Evolutionary conservation across 2,113 vertebrate species (phyloP), one percentile per base, ranked within the genome.

Genomic region (Semnornis frantzii): DNA sequence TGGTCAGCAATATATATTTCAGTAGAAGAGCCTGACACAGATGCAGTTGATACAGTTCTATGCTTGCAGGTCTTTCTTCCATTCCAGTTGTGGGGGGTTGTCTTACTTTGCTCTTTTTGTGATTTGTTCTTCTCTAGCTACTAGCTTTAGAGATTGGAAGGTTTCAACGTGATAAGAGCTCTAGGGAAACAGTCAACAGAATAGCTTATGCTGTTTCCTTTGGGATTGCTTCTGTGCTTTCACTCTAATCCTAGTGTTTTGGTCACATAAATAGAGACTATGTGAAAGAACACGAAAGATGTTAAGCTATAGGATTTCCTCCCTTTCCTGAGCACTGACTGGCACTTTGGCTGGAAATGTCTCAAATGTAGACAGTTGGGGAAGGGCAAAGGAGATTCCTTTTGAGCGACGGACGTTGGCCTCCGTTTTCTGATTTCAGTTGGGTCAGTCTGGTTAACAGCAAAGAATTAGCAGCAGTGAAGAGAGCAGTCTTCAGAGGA

Each of bases 231-330:
- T 64, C n/a, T 55, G 52, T 77, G 39, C 76, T 90, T 94, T 87
- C 72, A 57, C n/a, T 64, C 72, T 92, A 89, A 95, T 91, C 81
- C 76, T 89, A 24, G 30, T 50, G 71, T 84, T 94, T 80, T 77
- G 24, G 27, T 71, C 8, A 2, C 0, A 0, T 85, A 77, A 94
- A 79, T 15, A 87, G 73, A 77, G 70, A 86, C 87, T 78, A 85
- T 8, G 19, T 58, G 60, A 31, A 88, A 82, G 54, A 91, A 80
- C 13, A 74, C 59, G 79, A 28, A 87, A 82, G 50, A 64, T 16
- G 16, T 44, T 63, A 68, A 75, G 12, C 63, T 64, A 74, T 28
- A 71, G 65, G 74, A 60, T 85, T 77, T 48, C 64, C 60, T 87
- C 64, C 62, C 46, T 85, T 27, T 64, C 44, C 21, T 52, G 24